phyloP scores from a whole-genome alignment of 2,888 invertebrate species.

The Podabrus alpinus region DNA sequence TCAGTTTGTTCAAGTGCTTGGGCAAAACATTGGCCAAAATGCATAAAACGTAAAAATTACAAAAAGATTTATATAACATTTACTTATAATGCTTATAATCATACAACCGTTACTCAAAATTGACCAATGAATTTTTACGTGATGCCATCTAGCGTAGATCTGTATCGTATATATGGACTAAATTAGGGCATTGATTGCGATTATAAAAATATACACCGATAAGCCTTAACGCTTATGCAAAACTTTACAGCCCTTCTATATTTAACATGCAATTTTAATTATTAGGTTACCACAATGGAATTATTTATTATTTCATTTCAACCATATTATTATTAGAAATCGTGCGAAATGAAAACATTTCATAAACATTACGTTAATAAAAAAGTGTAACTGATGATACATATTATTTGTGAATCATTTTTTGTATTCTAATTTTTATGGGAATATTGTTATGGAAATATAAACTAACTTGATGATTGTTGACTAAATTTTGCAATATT shows the following conservation, averaged over 20 bases:
- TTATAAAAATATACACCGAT: no score
- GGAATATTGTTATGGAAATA: background rate
- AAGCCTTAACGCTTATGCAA: no score
- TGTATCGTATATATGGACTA: no score
- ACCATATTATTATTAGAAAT: background rate
- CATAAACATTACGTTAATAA: background rate
- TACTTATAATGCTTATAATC: no score
- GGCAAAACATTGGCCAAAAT: no score
- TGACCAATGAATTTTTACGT: no score
- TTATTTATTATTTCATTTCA: background rate
- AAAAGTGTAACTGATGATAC: background rate
- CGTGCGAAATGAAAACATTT: conserved; percentile 1
- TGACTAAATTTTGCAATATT: background rate
- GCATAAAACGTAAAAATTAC: no score
- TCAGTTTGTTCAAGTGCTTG: no score
- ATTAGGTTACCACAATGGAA: background rate
- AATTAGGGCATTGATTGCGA: no score
- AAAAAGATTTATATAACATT: no score
- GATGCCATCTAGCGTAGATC: no score
- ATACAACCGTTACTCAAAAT: no score
- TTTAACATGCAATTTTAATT: background rate
- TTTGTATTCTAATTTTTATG: background rate
- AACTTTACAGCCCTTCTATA: background rate
- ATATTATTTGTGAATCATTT: background rate
- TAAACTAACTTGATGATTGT: background rate